Evolutionary conservation across 2,113 vertebrate genomes (phyloP), one percentile per base, ranked within the genome.

Genomic region (Chrysemys picta): DNA sequence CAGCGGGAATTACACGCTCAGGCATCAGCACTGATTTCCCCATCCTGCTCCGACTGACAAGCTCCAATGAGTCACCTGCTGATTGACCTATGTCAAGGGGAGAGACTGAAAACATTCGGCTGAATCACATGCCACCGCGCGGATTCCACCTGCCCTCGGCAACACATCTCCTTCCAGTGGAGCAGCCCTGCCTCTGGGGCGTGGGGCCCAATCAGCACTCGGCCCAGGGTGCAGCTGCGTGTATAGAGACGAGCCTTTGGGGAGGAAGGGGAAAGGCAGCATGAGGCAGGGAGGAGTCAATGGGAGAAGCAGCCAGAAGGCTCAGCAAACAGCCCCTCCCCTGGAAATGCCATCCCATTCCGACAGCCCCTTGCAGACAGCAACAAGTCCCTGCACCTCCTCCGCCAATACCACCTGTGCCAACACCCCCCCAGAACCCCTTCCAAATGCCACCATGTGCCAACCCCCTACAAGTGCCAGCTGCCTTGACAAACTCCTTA

Each of bases 121-220:
- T 96, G 98, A 91, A 99, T 95, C 42, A 17, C 13, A 94, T 99
- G 99, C 99, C 99, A 99, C 56, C 90, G 90, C 1, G 97, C 97
- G 0, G 97, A 98, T 95, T 99, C 99, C 94, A 97, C 96, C 54
- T 98, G 98, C 2, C 98, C 98, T 49, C 49, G 95, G 84, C 89
- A 93, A 94, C 98, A 98, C 98, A 98, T 99, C 84, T 99, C 98
- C 94, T 95, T 98, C 99, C 99, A 99, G 97, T 99, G 99, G 52
- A 83, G 96, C 89, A 91, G 88, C 59, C 98, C 98, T 0, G 86
- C 89, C 81, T 98, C 98, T 0, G 97, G 96, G 45, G 92, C 96
- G 0, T 83, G 88, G 0, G 90, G 87, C 47, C 99, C 98, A 85
- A 99, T 98, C 93, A 96, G 80, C 81, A 99, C 98, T 0, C 49